Conservation (phyloP, 2,888 invertebrate species). For the Onthophagus sagittarius region DNA sequence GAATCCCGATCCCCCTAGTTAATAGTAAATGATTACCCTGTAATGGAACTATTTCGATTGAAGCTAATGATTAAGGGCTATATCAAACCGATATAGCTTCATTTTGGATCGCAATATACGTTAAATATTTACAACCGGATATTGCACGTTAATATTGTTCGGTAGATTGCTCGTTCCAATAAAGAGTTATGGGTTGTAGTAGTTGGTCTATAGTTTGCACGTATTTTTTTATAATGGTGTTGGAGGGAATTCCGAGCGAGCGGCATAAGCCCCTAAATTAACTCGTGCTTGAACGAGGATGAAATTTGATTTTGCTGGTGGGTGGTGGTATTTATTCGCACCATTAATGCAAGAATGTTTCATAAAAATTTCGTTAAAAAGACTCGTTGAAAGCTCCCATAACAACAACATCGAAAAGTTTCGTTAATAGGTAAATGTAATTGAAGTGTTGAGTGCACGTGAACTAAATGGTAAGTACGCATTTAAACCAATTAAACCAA, state of each 20-base stretch:
- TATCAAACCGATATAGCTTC: not conserved
- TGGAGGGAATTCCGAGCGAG: not conserved
- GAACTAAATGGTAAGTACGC: not conserved
- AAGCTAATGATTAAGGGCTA: not conserved
- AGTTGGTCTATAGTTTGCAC: not conserved
- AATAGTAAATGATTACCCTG: not conserved
- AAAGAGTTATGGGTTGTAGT: not conserved
- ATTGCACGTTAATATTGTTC: not conserved
- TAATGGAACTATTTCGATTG: not conserved
- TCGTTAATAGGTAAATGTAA: not conserved
- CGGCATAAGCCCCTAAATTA: conserved; percentile 4
- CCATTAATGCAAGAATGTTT: no score
- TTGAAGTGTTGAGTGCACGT: not conserved
- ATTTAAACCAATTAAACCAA: not conserved
- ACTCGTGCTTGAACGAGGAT: not conserved
- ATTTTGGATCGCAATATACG: not conserved
- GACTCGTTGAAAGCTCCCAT: not conserved
- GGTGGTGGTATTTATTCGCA: no score
- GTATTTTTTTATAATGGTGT: not conserved
- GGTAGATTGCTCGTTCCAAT: not conserved
- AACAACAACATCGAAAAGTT: no score
- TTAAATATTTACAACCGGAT: not conserved
- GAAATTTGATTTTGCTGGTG: not conserved
- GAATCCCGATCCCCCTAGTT: no score
- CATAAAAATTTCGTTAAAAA: not conserved